These are phyloP conservation scores for Sialis fuliginosa DNA, from an alignment of 2,888 invertebrate species.

Conservation along the genomic window DNA sequence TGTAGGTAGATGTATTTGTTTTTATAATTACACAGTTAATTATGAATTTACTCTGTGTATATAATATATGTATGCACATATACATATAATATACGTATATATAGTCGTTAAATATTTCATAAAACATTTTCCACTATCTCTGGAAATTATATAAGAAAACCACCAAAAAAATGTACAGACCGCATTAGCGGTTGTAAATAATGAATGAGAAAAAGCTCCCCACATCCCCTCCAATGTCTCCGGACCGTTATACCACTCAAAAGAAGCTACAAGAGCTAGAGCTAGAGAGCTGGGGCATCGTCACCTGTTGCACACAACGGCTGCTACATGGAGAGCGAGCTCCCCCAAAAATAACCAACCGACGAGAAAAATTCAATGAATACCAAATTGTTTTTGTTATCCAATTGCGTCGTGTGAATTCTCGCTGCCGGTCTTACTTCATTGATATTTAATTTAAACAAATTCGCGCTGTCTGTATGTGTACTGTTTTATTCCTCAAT, in stretches of 20 bases:
- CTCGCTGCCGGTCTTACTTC: not conserved
- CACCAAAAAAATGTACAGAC: not conserved
- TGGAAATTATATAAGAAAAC: too few relatives aligned
- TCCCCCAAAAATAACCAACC: slow-evolving; percentile 14
- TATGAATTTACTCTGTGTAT: too few relatives aligned
- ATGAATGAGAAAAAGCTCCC: not conserved
- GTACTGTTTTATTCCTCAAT: too few relatives aligned
- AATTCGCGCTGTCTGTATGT: too few relatives aligned
- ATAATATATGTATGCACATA: too few relatives aligned
- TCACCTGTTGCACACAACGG: slow-evolving; percentile 5
- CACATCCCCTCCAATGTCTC: too few relatives aligned
- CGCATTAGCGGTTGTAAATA: not conserved
- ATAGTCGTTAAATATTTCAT: too few relatives aligned
- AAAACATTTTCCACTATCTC: too few relatives aligned
- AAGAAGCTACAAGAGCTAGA: not conserved
- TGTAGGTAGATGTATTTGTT: too few relatives aligned
- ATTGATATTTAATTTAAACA: not conserved
- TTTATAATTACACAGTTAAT: too few relatives aligned
- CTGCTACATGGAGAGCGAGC: not conserved
- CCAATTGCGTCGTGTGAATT: not conserved
- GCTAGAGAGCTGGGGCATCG: not conserved
- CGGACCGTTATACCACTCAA: not conserved
- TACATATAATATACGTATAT: too few relatives aligned
- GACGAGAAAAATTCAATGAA: slow-evolving; percentile 22
- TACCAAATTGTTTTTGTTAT: slow-evolving; percentile 15